Evolutionary conservation across 2,113 vertebrate genomes (phyloP).

Genomic region (Turdus rufiventris): DNA sequence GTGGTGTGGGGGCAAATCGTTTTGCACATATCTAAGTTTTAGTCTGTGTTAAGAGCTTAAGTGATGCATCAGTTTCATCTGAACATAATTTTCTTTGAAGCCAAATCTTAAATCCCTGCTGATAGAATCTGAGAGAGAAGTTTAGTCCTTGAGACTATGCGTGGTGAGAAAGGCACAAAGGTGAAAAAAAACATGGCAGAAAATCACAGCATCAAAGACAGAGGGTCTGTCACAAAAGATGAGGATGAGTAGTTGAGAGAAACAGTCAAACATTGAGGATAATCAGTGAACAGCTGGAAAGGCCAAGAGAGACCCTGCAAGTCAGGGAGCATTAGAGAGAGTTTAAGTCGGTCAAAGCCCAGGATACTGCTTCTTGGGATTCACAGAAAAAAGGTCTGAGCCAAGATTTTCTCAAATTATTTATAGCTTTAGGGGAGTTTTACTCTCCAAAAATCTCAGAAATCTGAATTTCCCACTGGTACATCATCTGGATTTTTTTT

Average conservation of each 20-base stretch:
- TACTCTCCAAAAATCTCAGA: not conserved
- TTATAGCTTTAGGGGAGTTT: not conserved
- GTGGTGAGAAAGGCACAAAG: not conserved
- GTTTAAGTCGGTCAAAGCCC: not conserved
- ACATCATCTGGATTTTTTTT: not conserved
- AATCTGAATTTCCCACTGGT: not conserved
- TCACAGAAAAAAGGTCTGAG: not conserved
- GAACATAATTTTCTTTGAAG: constrained; percentile 36
- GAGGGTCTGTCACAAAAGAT: not conserved
- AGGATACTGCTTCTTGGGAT: not conserved
- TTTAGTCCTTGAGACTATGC: not conserved
- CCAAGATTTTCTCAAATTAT: not conserved
- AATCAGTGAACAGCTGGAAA: not conserved
- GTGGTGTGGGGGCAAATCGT: not conserved
- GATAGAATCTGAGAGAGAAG: not conserved
- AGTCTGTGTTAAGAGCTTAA: not conserved
- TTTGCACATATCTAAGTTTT: not conserved
- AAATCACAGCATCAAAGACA: not conserved
- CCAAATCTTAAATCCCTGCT: not conserved
- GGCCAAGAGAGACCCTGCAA: not conserved
- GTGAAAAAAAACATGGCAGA: not conserved
- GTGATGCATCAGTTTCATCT: not conserved
- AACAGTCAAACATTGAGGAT: not conserved
- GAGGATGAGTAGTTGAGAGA: not conserved
- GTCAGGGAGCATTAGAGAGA: not conserved